phyloP scores from a whole-genome alignment of 64 coral and sea anemone species.

The Montipora cactus region DNA sequence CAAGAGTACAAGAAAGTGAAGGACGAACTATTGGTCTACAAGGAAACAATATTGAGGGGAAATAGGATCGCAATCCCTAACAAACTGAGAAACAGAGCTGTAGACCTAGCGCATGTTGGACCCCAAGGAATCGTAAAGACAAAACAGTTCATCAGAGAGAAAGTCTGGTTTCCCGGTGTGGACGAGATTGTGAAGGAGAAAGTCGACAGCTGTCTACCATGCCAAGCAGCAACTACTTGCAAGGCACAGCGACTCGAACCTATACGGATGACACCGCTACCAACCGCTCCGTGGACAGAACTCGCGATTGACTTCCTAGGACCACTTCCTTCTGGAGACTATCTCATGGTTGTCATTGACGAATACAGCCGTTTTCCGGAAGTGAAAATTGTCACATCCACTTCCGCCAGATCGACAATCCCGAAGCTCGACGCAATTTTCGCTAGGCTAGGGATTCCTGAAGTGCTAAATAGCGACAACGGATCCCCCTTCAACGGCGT shows the following conservation, averaged over 20 bases:
- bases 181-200: slow-evolving; percentile 29
- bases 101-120: too few relatives aligned
- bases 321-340: slow-evolving; percentile 41
- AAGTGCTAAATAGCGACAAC: slow-evolving; percentile 38
- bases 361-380: not conserved
- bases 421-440: slow-evolving; percentile 43
- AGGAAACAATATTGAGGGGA: slow-evolving; percentile 4
- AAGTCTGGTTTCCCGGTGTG: not conserved
- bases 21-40: not conserved
- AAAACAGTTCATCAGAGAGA: too few relatives aligned
- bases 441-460: slow-evolving; percentile 39
- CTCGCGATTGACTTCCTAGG: slow-evolving; percentile 44
- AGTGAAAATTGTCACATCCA: slow-evolving; percentile 36
- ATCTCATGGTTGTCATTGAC: slow-evolving; percentile 46
- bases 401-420: slow-evolving; percentile 23
- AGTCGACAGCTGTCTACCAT: slow-evolving; percentile 36
- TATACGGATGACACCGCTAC: slow-evolving; percentile 9
- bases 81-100: too few relatives aligned
- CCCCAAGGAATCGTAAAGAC: too few relatives aligned
- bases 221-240: slow-evolving; percentile 36
- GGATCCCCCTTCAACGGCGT: slow-evolving; percentile 35
- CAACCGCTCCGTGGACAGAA: slow-evolving; percentile 33
- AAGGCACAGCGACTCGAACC: not conserved
- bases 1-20: slow-evolving; percentile 39
- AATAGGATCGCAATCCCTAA: not conserved